These are phyloP conservation scores for Drosophila carrolli DNA, from an alignment of 1,140 invertebrate species.

Conservation along the genomic window DNA sequence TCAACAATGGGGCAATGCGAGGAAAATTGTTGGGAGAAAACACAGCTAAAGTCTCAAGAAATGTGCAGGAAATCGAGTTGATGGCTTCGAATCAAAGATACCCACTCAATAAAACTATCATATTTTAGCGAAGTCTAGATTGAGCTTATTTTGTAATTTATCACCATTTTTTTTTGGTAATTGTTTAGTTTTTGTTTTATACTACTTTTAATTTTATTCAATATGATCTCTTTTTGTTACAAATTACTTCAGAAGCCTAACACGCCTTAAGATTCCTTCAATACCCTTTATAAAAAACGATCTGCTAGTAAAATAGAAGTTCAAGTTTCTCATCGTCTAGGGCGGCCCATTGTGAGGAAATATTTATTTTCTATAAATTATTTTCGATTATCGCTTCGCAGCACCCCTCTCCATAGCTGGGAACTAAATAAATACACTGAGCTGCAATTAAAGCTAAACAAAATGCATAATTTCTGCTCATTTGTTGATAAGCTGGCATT, in stretches of 20 bases:
- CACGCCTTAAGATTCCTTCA: neutral
- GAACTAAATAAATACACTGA: constrained; percentile 61
- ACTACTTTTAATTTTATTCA: too few relatives aligned
- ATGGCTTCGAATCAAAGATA: neutral
- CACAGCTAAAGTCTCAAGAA: constrained; percentile 19
- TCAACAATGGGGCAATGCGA: constrained; percentile 51
- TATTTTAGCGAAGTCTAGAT: too few relatives aligned
- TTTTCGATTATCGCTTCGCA: constrained; percentile 69
- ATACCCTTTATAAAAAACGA: constrained; percentile 30
- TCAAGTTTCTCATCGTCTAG: constrained; percentile 67
- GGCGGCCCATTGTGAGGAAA: constrained; percentile 67
- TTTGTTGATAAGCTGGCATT: constrained; percentile 58
- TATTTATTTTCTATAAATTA: constrained; percentile 83
- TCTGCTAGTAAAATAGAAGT: constrained; percentile 41
- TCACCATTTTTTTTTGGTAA: too few relatives aligned
- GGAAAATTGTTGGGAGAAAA: constrained; percentile 39
- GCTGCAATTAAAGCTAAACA: constrained; percentile 77
- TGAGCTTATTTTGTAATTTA: too few relatives aligned
- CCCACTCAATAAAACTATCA: neutral
- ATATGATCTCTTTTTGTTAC: neutral
- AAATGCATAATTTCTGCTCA: constrained; percentile 78
- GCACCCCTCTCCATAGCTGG: neutral
- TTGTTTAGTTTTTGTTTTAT: too few relatives aligned
- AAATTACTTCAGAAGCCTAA: neutral
- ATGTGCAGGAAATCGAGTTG: constrained; percentile 2